Evolutionary conservation across 2,797 vertebrate species (phyloP), one percentile per base, ranked within the genome.

Genomic region (Fratercula arctica): DNA sequence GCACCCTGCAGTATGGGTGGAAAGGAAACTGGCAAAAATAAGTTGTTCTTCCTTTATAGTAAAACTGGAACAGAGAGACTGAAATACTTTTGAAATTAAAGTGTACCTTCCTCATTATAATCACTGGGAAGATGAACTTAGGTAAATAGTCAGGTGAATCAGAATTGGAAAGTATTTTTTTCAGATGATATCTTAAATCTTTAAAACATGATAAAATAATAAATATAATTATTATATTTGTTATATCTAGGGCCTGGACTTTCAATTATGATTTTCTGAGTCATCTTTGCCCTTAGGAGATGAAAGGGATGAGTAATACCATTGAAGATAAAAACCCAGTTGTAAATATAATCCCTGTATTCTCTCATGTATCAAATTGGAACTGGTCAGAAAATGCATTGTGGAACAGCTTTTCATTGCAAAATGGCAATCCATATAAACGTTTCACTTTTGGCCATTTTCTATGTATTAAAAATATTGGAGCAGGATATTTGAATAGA

Each of bases 301-400:
- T 85, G 53, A 87, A 94, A 89, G 33, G 45, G 29, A 60, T 80
- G 93, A 90, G 39, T 80, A 87, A 89, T 61, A 39, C 39, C 60
- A 59, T 2, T 80, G 89, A 80, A 89, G 56, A 72, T 37, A 87
- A 51, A 92, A 89, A 89, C 15, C 4, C 70, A 69, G 68, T 74
- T 85, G 68, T 93, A 95, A 94, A 72, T 86, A 90, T 85, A 95
- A 89, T 68, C 57, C 67, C 21, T 72, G 16, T 72, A 68, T 89
- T 92, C n/a, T 74, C 41, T 75, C 50, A 21, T 43, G 48, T 89
- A 82, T 85, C 86, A 51, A 43, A 90, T 46, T 80, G 63, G 78
- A 92, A 67, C 33, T 68, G 74, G n/a, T 72, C 72, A 83, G 72
- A 72, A 96, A 83, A 93, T 72, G 83, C 68, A 46, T 64, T 69